Base-by-base conservation (phyloP, 1,140 invertebrate genomes). In the Micrasema minimum region DNA sequence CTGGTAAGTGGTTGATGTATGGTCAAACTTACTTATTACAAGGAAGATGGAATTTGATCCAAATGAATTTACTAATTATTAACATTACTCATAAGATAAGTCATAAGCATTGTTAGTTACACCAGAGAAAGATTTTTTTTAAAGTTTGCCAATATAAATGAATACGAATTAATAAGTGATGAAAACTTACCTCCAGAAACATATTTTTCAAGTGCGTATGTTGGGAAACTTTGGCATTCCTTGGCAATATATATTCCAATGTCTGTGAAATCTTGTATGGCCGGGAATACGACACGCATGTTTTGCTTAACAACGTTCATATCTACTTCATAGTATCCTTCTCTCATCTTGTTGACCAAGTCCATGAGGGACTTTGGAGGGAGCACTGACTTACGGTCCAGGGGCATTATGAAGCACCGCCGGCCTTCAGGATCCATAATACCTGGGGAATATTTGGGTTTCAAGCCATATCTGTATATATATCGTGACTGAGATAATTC, bases 401-500 rank as follows among this genome's bases (percentile, higher is more conserved):
- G 83, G 7, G 93, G 91, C 93, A 96, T 95, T 2, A 96, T 88
- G 81, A 96, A 97, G 82, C 96, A 97, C 14, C 91, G 88, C 50
- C 77, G 78, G 20, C 88, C 87, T 55, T 90, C 90, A 10, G 89
- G 83, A 82, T 97, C 95, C 71, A 96, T 89, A 72, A 97, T 97
- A 10, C 82, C 86, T 80, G 80, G 0, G 51, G 61, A 62, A n/a
- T n/a, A n/a, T n/a, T n/a, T n/a, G n/a, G n/a, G n/a, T n/a, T n/a
- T n/a, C n/a, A n/a, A n/a, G n/a, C n/a, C n/a, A n/a, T n/a, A n/a
- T n/a, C n/a, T n/a, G n/a, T n/a, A n/a, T n/a, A n/a, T n/a, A n/a
- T n/a, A n/a, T n/a, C n/a, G n/a, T n/a, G n/a, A n/a, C n/a, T n/a
- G n/a, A n/a, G n/a, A n/a, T n/a, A n/a, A n/a, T n/a, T n/a, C n/a